Evolutionary conservation across 2,113 vertebrate genomes (phyloP), one percentile per base, ranked within the genome.

Genomic region (Paedocypris sp.): DNA sequence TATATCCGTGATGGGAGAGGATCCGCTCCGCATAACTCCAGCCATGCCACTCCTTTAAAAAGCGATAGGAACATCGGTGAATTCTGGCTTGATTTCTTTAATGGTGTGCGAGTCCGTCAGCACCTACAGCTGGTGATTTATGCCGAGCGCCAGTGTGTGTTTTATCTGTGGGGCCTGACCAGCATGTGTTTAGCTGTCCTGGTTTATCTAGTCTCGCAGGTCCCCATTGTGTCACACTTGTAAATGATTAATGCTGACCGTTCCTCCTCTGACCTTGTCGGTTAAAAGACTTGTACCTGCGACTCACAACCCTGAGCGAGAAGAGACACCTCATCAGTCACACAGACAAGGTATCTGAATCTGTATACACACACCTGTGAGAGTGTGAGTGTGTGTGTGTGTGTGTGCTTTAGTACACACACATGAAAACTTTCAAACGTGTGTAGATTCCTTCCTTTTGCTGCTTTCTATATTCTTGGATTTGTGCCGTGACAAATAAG

Each of bases 271-370:
- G 75, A 83, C 80, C 81, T 77, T 80, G 77, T 76, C 80, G 80
- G 80, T 80, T 81, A 78, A 81, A 78, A 80, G 77, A 77, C 78
- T 81, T 79, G 79, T 80, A 80, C 76, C 78, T 81, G 75, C 80
- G 77, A 75, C 72, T 78, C 69, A 76, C 56, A 43, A 70, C 57
- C 63, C 52, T 73, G 69, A 66, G 68, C 45, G 71, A 64, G 42
- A 6, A 70, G 76, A 69, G 66, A 50, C 61, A 70, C 25, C 48
- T 72, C 69, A 72, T 56, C 60, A 62, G 54, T 69, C 68, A 72
- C 39, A 9, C 11, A 35, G n/a, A 22, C 8, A 33, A 62, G 57
- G 53, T 31, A 63, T 69, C 66, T 26, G n/a, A n/a, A n/a, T n/a
- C n/a, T n/a, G n/a, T n/a, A n/a, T n/a, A n/a, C n/a, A n/a, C n/a